Evolutionary conservation across 2,797 vertebrate genomes (phyloP), one percentile per base, ranked within the genome.

Genomic region (Lutjanus argentimaculatus): DNA sequence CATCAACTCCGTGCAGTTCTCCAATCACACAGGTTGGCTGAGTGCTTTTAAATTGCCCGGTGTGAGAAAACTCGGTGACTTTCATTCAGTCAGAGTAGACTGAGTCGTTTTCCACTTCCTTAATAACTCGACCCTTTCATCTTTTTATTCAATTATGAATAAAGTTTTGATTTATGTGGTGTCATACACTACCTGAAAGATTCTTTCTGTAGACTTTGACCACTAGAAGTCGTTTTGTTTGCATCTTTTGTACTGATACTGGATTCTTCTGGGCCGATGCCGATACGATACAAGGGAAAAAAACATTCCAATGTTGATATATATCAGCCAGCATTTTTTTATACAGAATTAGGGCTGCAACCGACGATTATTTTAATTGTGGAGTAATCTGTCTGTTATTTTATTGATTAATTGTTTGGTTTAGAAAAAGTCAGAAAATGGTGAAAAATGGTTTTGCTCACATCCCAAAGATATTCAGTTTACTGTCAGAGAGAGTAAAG

Each of bases 1-100:
- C 0, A 97, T 99, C 92, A 99, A 99, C 93, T 99, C 98, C 0
- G 98, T 99, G 82, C 98, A 99, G 94, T 99, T 99, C 94, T 99
- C 98, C 90, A 99, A 99, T 93, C 98, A 99, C 91, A 98, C 98
- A 96, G 98, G 98, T 99, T 93, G 90, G 75, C 40, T 46, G 7
- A 69, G 6, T 30, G 5, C 70, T 69, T 66, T 59, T 49, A 48
- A 19, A 63, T 40, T 3, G 14, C 36, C 21, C 48, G n/a, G 3
- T 40, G 15, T 19, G 42, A 62, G 4, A 30, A 55, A 53, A 19
- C 5, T 21, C 6, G 25, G 15, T 21, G 13, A 3, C 77, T 73
- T 56, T 22, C n/a, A 51, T 55, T 70, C 22, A 17, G 12, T 61
- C 40, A 43, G 51, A 70, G 17, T 14, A 22, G n/a, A 59, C 40